Evolutionary conservation across 2,113 vertebrate species (phyloP), one percentile per base, ranked within the genome.

Genomic region (Callaeas wilsoni): DNA sequence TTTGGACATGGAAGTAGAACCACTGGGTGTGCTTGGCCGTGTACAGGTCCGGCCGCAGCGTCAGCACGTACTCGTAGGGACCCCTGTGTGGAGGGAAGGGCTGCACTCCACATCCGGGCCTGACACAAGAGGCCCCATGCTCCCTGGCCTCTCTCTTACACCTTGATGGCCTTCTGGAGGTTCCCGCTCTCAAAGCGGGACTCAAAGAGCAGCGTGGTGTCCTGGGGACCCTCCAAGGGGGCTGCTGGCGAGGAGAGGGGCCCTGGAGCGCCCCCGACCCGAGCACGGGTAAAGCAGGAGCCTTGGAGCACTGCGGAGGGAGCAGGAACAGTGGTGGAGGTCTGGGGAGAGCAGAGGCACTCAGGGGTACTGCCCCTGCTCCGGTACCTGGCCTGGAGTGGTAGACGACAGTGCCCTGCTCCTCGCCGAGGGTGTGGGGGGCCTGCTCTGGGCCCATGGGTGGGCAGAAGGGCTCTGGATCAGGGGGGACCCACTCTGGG

Each of bases 121-220:
- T 14, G 1, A 5, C 2, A 1, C 0, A 0, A 1, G 5, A 20
- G 5, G 16, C 10, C 29, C 35, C 1, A 1, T 6, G 10, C 3
- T 21, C 25, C 32, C 49, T 1, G 0, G 50, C 62, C 23, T 52
- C 50, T 98, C 98, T 98, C 95, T 90, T 95, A 99, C 99, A 99
- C 98, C 98, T 98, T 98, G 93, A 98, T 60, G 1, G 98, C 99
- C 91, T 98, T 98, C 89, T 98, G 99, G 65, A 99, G 98, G 95
- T 99, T 99, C 35, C 99, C 99, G 3, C 99, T 99, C 96, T 99
- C 99, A 55, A 99, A 99, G 71, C 98, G 98, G 3, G 99, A 99
- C 81, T 99, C 99, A 7, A 99, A 99, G 67, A 98, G 97, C 33
- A 99, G 97, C 0, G 95, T 97, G 6, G 97, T 78, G 63, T 98